These are phyloP conservation scores for Acleris literana DNA, from an alignment of 2,888 invertebrate species.

Conservation along the genomic window DNA sequence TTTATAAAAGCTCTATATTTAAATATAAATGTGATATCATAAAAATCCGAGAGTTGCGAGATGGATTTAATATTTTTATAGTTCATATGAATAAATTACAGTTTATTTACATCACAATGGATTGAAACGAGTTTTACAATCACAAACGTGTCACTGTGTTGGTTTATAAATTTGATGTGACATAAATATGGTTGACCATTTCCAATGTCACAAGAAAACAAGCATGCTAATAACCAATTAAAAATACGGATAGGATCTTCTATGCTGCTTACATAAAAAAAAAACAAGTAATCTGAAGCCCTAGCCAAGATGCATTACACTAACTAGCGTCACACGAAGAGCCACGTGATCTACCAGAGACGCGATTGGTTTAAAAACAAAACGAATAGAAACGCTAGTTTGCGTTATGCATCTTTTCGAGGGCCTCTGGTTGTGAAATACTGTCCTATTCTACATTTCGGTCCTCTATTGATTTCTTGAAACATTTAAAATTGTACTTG, in stretches of 20 bases:
- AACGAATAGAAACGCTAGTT: no score
- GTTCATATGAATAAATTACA: conserved; percentile 30
- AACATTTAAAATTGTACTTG: no score
- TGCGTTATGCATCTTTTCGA: no score
- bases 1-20: conserved; percentile 24
- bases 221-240: conserved; percentile 6
- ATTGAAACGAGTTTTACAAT: conserved; percentile 28
- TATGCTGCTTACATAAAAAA: no score
- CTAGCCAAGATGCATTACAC: no score
- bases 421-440: no score
- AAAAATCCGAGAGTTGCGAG: conserved; percentile 23
- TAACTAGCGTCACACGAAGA: no score
- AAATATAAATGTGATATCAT: conserved; percentile 26
- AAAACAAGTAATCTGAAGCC: no score
- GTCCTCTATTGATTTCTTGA: no score
- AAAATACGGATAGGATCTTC: not conserved
- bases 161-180: conserved; percentile 26
- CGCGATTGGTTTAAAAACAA: no score
- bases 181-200: conserved; percentile 8
- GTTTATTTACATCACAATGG: conserved; percentile 32
- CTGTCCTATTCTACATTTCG: no score
- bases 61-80: conserved; percentile 30
- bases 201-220: conserved; percentile 1
- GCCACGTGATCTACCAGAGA: no score
- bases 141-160: conserved; percentile 7